Evolutionary conservation across 2,797 vertebrate genomes (phyloP).

Genomic region (Ptychobarbus kaznakovi): DNA sequence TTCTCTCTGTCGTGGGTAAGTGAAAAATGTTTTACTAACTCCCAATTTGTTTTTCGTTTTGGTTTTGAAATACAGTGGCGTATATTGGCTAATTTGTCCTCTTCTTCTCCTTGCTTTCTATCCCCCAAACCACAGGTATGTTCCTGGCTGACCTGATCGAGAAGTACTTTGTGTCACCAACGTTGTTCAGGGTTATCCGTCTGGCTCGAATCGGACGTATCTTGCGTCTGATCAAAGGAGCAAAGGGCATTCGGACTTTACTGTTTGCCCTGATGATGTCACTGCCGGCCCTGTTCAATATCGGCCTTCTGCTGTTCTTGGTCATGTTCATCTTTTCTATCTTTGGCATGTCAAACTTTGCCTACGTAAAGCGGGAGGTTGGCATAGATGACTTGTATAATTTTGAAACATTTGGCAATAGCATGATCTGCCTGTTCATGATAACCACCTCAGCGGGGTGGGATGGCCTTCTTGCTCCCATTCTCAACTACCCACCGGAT

Average conservation of each 20-base stretch:
- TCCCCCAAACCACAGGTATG: constrained; percentile 83
- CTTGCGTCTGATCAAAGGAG: constrained; percentile 96
- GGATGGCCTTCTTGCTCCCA: constrained; percentile 95
- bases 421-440: constrained; percentile 99
- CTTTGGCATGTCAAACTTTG: constrained; percentile 99
- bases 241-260: constrained; percentile 97
- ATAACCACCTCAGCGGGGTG: constrained; percentile 97
- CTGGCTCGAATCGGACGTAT: constrained; percentile 98
- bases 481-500: constrained; percentile 96
- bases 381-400: constrained; percentile 99
- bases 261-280: constrained; percentile 99
- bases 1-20: constrained; percentile 98
- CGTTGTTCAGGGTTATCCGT: constrained; percentile 97
- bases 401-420: constrained; percentile 99
- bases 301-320: constrained; percentile 95
- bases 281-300: constrained; percentile 98
- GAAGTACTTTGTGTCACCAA: constrained; percentile 99
- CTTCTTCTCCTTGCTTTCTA: constrained; percentile 10
- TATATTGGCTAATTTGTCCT: constrained; percentile 2
- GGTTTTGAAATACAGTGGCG: background rate
- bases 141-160: constrained; percentile 98
- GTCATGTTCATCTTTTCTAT: constrained; percentile 99
- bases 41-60: background rate
- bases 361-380: constrained; percentile 94
- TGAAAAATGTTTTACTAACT: constrained; percentile 49